Conservation (phyloP, 1,140 invertebrate genomes). For the Rhagoletis pomonella region DNA sequence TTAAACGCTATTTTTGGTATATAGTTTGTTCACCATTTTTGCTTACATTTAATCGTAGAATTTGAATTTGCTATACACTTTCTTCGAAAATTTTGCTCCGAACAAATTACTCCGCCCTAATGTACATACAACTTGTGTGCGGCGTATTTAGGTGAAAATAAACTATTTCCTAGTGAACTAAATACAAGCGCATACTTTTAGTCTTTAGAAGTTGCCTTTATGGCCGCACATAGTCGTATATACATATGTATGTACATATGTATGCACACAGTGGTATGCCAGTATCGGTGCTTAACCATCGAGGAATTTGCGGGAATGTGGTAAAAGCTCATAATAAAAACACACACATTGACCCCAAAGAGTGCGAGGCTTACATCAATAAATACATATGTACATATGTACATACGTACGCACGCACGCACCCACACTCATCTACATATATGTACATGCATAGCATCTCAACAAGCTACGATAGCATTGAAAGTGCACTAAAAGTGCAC, state of each 20-base stretch:
- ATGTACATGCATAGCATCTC: neutral
- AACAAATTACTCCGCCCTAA: too few species aligned
- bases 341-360: slow-evolving; percentile 25
- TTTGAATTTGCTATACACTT: too few species aligned
- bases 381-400: too few species aligned
- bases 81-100: too few species aligned
- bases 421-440: too few species aligned
- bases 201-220: slow-evolving; percentile 40
- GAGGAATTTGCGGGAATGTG: slow-evolving; percentile 18
- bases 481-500: slow-evolving; percentile 42
- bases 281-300: neutral
- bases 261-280: neutral
- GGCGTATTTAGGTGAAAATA: neutral
- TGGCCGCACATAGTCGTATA: neutral
- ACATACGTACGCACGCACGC: too few species aligned
- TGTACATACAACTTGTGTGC: too few species aligned
- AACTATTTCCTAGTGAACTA: neutral
- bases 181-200: slow-evolving; percentile 8
- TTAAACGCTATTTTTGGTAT: too few species aligned
- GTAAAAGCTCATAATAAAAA: slow-evolving; percentile 10
- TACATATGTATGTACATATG: neutral
- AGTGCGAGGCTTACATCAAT: too few species aligned
- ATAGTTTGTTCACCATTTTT: too few species aligned
- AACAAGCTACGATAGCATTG: neutral
- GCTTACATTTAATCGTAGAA: too few species aligned